phyloP scores from a whole-genome alignment of 2,113 vertebrate species.

The Vidua macroura region DNA sequence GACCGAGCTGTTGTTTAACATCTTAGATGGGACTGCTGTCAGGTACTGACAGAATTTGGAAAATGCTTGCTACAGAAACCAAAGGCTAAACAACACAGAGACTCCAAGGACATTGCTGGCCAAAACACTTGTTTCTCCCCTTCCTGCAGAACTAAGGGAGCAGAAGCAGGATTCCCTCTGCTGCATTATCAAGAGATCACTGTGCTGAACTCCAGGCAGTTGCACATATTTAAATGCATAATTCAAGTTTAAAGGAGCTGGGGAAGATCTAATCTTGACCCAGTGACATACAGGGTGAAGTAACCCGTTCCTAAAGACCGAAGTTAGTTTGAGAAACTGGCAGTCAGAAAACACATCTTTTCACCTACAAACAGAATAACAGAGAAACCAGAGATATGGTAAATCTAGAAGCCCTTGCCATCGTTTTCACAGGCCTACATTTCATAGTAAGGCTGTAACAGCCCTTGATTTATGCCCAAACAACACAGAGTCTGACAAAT shows the following conservation, averaged over 20 bases:
- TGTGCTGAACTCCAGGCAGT: background rate
- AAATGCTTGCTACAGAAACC: background rate
- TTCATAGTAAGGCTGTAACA: background rate
- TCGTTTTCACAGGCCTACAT: background rate
- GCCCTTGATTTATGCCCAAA: background rate
- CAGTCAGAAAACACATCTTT: background rate
- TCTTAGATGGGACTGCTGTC: background rate
- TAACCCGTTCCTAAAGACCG: background rate
- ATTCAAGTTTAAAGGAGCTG: background rate
- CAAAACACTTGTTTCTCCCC: background rate
- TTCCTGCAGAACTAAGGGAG: background rate
- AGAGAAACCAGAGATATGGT: background rate
- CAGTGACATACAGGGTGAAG: background rate
- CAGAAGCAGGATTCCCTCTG: background rate
- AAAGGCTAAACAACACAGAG: background rate
- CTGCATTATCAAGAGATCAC: background rate
- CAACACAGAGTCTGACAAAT: background rate
- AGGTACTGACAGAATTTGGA: background rate
- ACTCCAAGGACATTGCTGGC: background rate
- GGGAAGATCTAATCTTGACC: background rate
- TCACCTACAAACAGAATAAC: background rate
- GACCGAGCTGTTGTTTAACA: background rate
- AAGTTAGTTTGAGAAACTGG: background rate
- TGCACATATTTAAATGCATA: background rate
- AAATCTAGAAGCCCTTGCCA: background rate